Evolutionary conservation across 2,113 vertebrate genomes (phyloP).

Genomic region (Xenus cinereus): DNA sequence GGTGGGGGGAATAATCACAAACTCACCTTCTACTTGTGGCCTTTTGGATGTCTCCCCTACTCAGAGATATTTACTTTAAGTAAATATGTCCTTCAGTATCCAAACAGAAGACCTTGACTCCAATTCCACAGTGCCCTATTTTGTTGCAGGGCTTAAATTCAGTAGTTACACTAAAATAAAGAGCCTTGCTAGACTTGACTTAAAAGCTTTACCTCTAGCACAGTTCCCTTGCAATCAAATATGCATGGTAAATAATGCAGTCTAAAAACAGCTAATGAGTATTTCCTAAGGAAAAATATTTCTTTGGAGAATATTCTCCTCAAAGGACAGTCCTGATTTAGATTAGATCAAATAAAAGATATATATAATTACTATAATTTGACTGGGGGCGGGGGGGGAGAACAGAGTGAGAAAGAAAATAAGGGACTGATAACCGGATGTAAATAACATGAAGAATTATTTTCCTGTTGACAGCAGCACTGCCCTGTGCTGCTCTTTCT

Average conservation of each 20-base stretch:
- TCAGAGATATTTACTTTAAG: background rate
- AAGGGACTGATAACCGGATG: background rate
- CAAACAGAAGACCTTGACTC: background rate
- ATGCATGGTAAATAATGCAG: background rate
- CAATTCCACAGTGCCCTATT: background rate
- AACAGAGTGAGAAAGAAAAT: background rate
- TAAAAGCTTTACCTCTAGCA: background rate
- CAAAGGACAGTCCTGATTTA: slow-evolving; percentile 7
- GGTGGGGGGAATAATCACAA: background rate
- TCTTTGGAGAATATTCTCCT: background rate
- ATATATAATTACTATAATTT: background rate
- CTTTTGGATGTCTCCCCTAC: background rate
- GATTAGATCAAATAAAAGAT: slow-evolving; percentile 13
- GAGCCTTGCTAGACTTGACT: background rate
- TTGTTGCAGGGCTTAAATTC: background rate
- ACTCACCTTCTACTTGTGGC: background rate
- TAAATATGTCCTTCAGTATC: background rate
- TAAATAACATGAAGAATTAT: background rate
- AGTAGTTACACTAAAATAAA: background rate
- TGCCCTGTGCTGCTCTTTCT: background rate
- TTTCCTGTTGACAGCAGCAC: background rate
- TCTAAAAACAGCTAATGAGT: background rate
- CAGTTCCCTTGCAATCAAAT: background rate
- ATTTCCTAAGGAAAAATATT: slow-evolving; percentile 10
- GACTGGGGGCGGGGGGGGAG: background rate